Percentiles rank a stretch among this genome's conserved stretches.
Evolutionary conservation across 2,888 invertebrate species (phyloP).

Genomic region (Acleris holmiana): DNA sequence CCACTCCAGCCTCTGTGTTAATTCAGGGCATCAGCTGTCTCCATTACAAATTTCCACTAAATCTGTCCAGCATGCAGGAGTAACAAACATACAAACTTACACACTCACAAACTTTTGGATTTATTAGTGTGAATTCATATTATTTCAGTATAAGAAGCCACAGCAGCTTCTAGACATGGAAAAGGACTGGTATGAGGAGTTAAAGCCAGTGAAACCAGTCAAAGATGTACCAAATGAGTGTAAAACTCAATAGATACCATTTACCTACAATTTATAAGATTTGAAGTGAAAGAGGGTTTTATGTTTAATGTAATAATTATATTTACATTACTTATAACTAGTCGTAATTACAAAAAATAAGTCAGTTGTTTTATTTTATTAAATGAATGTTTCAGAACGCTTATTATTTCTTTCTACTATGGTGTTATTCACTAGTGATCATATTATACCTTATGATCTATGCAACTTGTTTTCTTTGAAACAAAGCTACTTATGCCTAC

Average conservation of each 20-base stretch:
- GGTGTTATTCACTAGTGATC: too few relatives aligned
- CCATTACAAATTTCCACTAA: too few relatives aligned
- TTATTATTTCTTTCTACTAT: not conserved
- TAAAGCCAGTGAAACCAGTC: conserved; percentile 69
- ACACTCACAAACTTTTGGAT: too few relatives aligned
- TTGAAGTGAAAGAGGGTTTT: conserved; percentile 23
- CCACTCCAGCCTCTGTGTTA: too few relatives aligned
- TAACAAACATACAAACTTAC: too few relatives aligned
- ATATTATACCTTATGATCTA: too few relatives aligned
- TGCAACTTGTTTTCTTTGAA: too few relatives aligned
- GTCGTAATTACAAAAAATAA: conserved; percentile 22
- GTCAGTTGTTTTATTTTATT: conserved; percentile 17
- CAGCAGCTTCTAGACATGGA: conserved; percentile 88
- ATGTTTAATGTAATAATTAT: conserved; percentile 30
- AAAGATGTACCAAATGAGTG: conserved; percentile 78
- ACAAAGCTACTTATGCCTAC: too few relatives aligned
- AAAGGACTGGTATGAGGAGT: conserved; percentile 81
- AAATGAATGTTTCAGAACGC: conserved; percentile 7
- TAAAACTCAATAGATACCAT: conserved; percentile 58
- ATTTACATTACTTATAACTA: conserved; percentile 32
- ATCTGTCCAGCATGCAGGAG: too few relatives aligned
- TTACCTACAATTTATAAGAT: conserved; percentile 4
- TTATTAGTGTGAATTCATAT: not conserved
- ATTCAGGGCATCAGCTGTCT: too few relatives aligned
- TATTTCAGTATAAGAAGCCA: conserved; percentile 91